Base-by-base conservation (phyloP, 2,888 invertebrate genomes). In the Ormia ochracea region DNA sequence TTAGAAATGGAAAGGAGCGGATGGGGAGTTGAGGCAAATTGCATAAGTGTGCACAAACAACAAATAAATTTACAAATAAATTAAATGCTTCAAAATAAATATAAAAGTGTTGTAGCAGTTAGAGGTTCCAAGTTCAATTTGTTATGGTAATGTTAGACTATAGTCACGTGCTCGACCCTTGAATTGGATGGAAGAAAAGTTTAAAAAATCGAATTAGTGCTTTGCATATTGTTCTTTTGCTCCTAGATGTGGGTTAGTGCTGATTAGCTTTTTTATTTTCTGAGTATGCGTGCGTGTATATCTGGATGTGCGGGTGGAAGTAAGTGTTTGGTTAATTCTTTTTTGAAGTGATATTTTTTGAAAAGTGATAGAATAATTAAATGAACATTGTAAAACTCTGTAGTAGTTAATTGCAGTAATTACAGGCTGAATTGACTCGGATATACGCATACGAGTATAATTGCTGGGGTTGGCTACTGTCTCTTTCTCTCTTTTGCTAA, bases 61-160 rank as follows among this genome's bases (percentile, higher is more conserved):
- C 69, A 50, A 58, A 77, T n/a, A n/a, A 69, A 58, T 56, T 77
- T 77, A 77, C 69, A 80, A 76, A 63, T 80, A 80, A 80, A 80
- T 80, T 80, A 80, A 80, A 80, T 80, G 80, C 80, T 80, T 80
- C 58, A 80, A 80, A 80, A 76, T 66, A 80, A 80, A 80, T 80
- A 70, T 45, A 63, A 74, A 54, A 59, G 72, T 54, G 52, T 66
- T 58, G 38, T 63, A 54, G 63, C 17, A 58, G 31, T 70, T 38
- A 66, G 28, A 63, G 56, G 50, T 41, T 41, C 10, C 41, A 48
- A 63, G 56, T 56, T 38, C 61, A 54, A 50, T n/a, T n/a, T 70
- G 10, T 63, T 28, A 48, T 41, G 21, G 45, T 54, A 21, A 50
- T 59, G 50, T 41, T 28, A 70, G 31, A 58, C 36, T 36, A 58